A percentile compares a stretch with the other conserved stretches of the same genome.
These are phyloP conservation scores for Drosophila multiciliata DNA, from an alignment of 2,888 invertebrate genomes.

Conservation along the genomic window DNA sequence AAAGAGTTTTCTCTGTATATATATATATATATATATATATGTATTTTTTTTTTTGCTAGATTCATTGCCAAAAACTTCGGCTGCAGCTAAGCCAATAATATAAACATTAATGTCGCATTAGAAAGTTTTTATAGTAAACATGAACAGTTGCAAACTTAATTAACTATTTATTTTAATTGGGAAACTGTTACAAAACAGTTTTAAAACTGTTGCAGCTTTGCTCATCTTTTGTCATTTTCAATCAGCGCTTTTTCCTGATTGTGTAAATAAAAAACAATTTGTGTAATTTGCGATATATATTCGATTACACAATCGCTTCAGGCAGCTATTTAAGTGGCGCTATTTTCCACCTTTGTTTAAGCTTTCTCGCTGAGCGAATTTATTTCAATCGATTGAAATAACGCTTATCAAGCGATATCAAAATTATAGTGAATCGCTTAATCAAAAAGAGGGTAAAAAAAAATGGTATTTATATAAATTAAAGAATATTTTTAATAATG, in stretches of 20 bases:
- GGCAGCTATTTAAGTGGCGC: constrained; percentile 2
- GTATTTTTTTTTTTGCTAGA: neutral
- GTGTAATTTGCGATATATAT: neutral
- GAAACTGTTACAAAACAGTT: neutral
- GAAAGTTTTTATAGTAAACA: neutral
- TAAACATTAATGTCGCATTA: neutral
- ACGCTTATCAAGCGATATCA: constrained; percentile 17
- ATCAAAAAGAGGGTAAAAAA: constrained; percentile 15
- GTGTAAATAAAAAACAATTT: neutral
- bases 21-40: too few relatives aligned
- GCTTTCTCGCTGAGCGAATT: constrained; percentile 13
- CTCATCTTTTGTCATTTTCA: neutral
- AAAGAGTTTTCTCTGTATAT: constrained; percentile 26
- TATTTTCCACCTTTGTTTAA: constrained; percentile 1
- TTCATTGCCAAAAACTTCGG: neutral
- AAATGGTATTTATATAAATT: constrained; percentile 2
- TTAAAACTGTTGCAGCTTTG: neutral
- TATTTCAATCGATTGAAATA: constrained; percentile 26
- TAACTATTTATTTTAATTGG: neutral
- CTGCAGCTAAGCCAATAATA: neutral
- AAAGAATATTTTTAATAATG: constrained; percentile 27
- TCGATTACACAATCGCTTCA: neutral
- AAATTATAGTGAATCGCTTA: constrained; percentile 4
- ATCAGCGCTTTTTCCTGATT: neutral
- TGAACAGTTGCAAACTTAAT: neutral